Base-by-base conservation (phyloP, 2,888 invertebrate genomes). In the Diabrotica balteata region DNA sequence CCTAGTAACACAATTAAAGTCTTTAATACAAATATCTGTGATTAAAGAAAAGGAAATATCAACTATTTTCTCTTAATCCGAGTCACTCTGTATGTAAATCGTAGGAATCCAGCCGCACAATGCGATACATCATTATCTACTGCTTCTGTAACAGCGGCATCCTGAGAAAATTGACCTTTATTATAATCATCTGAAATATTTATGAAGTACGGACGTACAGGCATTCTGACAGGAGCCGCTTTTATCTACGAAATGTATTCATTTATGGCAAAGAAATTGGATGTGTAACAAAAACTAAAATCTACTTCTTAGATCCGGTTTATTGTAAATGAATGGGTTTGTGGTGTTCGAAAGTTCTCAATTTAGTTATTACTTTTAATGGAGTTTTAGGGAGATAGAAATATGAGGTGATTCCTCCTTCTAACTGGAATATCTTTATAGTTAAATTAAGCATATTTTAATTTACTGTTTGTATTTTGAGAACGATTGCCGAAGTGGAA, bases 71-170 rank as follows among this genome's bases (percentile, higher is more conserved):
- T 32, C 32, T 32, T 32, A 32, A 32, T 32, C 2, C 32, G 6
- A 8, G 7, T 47, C 60, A 51, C 45, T 51, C 44, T 59, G 62
- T 73, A 73, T 75, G 74, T 74, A 76, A 75, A 75, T 76, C 67
- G 70, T 68, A 70, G 72, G 68, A 72, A 72, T 72, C 65, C 68
- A 61, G 63, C 66, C 70, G 49, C 44, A 51, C 61, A 66, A 49
- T 57, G 59, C 59, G 69, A 73, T 70, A 69, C 67, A 72, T 73
- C 74, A 74, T 67, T 68, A 63, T 60, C 60, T 52, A 60, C 51
- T 60, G 60, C 60, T 60, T 47, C 60, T 60, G 60, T 44, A 44
- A 7, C 60, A 44, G 9, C 60, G 44, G 51, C 44, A 60, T 60
- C 58, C 46, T 58, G 50, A 59, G 49, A 60, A 60, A 60, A 60